Evolutionary conservation across 2,113 vertebrate genomes (phyloP).

Genomic region (Turnix velox): DNA sequence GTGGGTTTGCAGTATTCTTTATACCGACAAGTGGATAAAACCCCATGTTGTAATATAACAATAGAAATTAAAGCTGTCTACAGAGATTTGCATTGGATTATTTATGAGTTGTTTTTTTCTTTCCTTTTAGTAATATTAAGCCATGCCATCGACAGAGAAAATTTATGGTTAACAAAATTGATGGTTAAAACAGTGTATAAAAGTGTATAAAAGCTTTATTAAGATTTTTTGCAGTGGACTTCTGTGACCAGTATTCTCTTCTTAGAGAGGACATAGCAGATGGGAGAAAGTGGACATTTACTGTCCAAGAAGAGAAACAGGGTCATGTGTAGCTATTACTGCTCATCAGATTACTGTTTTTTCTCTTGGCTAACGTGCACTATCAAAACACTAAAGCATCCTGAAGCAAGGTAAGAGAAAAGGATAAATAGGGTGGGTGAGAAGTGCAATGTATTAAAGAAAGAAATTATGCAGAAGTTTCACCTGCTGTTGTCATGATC

Average conservation of each 20-base stretch:
- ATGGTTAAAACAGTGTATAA: neutral
- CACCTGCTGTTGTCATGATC: conserved; percentile 99
- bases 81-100: neutral
- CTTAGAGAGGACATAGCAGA: neutral
- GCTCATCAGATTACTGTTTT: neutral
- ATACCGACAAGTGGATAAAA: neutral
- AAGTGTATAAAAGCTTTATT: neutral
- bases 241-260: neutral
- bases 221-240: neutral
- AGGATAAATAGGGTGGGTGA: conserved; percentile 8
- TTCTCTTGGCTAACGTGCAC: neutral
- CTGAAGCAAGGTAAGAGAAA: conserved; percentile 40
- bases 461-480: conserved; percentile 83
- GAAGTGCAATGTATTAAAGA: conserved; percentile 55
- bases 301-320: neutral
- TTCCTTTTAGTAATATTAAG: neutral
- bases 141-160: neutral
- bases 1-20: neutral
- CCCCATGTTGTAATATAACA: neutral
- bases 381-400: conserved; percentile 71
- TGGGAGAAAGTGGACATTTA: neutral
- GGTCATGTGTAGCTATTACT: neutral
- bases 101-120: neutral
- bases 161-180: neutral
- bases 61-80: neutral